Evolutionary conservation across 2,888 invertebrate genomes (phyloP), one percentile per base, ranked within the genome.

Genomic region (Dilophus febrilis): DNA sequence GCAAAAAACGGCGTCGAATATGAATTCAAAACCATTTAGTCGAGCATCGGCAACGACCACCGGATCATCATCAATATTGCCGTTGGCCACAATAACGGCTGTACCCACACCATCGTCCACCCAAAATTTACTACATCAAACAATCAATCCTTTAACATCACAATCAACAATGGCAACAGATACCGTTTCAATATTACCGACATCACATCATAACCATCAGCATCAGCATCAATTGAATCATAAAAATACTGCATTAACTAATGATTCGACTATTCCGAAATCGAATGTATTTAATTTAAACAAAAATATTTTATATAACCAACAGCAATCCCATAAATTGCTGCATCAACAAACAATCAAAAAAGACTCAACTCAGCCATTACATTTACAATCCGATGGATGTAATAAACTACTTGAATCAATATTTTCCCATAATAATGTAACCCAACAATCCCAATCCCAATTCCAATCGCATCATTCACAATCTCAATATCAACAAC

Each of bases 111-210:
- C 22, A 6, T 22, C 22, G 4, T 22, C 22, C 4, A 22, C 8
- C 8, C 22, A 22, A 22, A 22, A 22, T 4, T 8, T 6, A 22
- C 41, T 27, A 34, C 43, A 40, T 42, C 42, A 43, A 42, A 47
- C 37, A 42, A 43, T 39, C 22, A 22, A 22, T 8, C 37, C 38
- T 29, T 27, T 36, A 41, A 18, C 38, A 26, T 18, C 31, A 22
- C 22, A 6, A 31, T n/a, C 40, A 28, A 14, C 40, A 29, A 39
- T 33, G 30, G 13, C 17, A 29, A 22, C 17, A 17, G 31, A 31
- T 13, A 14, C 28, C 28, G 17, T n/a, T 5, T 5, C n/a, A 28
- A 16, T 13, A 28, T 4, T 11, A n/a, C 16, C 7, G 26, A 36
- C 11, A 36, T n/a, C n/a, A 16, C 19, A 31, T 10, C 13, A 13